Evolutionary conservation across 92 coral and sea anemone genomes (phyloP), one percentile per base, ranked within the genome.

Genomic region (Micromussa lordhowensis): DNA sequence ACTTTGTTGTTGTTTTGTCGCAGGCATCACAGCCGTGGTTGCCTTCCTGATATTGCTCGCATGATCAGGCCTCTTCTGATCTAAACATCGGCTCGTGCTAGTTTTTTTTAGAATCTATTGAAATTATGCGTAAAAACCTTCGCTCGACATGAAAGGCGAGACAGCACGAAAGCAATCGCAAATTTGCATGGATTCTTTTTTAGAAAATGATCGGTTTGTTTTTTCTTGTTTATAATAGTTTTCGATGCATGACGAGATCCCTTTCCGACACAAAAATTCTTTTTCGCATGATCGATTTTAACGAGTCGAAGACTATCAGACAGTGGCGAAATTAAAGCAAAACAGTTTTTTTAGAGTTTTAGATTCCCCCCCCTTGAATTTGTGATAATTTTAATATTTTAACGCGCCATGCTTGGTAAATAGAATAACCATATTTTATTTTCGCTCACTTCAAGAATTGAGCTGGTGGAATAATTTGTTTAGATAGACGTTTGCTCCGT

Each of bases 1-100:
- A 54, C 82, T 63, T 77, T 86, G 89, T 86, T 86, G 89, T 86
- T 86, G 83, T 86, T 86, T 77, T 77, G 83, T 77, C 83, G 89
- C 40, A 24, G 77, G 82, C 48, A 40, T 66, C 75, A 77, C 44
- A 86, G 89, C 83, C 77, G 21, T 76, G 83, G 83, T 38, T 75
- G 88, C 89, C 68, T 86, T 11, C 51, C 51, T 59, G 54, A 86
- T 77, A 77, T 86, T 86, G 82, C 78, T 86, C 89, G 61, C 81
- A 58, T 36, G 88, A 84, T 86, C 89, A 77, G 44, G 54, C 66
- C 83, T 48, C 78, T 61, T 63, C n/a, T 78, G 89, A 86, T 86
- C 83, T 51, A 86, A 86, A 78, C 77, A 86, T 58, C 66, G 89
- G 53, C 83, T 83, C 89, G 83, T 86, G 83, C 32, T 78, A 28